Evolutionary conservation across 53 echinoderm and acorn worm genomes (phyloP).

Genomic region (Patiria pectinifera): DNA sequence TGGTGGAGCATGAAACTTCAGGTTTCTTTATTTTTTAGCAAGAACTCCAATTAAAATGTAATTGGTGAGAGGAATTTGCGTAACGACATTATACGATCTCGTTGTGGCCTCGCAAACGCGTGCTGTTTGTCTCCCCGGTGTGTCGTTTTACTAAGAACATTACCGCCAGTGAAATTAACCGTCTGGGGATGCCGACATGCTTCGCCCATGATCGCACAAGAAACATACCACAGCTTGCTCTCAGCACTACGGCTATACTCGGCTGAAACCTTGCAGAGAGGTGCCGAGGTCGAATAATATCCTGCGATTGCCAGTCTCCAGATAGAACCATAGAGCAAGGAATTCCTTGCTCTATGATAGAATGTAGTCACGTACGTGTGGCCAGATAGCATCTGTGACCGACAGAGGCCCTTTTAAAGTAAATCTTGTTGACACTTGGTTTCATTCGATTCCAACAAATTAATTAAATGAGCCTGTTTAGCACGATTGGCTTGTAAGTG

Average conservation of each 20-base stretch:
- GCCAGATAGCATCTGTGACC: not conserved
- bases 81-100: not conserved
- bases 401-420: not conserved
- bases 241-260: conserved; percentile 4
- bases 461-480: not conserved
- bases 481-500: not conserved
- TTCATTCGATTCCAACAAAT: not conserved
- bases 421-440: not conserved
- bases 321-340: too few species aligned
- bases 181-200: conserved; percentile 35
- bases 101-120: not conserved
- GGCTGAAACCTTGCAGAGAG: conserved; percentile 19
- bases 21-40: not conserved
- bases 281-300: conserved; percentile 6
- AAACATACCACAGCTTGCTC: conserved; percentile 10
- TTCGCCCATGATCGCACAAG: conserved; percentile 1
- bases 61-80: not conserved
- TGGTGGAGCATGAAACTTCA: not conserved
- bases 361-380: too few species aligned
- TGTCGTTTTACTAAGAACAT: conserved; percentile 12
- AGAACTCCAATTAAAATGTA: not conserved
- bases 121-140: conserved; percentile 21
- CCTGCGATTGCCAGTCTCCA: not conserved
- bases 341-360: too few species aligned
- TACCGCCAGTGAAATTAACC: conserved; percentile 10